These are phyloP conservation scores for Tinamus major DNA, from an alignment of 2,797 vertebrate genomes.

Conservation along the genomic window DNA sequence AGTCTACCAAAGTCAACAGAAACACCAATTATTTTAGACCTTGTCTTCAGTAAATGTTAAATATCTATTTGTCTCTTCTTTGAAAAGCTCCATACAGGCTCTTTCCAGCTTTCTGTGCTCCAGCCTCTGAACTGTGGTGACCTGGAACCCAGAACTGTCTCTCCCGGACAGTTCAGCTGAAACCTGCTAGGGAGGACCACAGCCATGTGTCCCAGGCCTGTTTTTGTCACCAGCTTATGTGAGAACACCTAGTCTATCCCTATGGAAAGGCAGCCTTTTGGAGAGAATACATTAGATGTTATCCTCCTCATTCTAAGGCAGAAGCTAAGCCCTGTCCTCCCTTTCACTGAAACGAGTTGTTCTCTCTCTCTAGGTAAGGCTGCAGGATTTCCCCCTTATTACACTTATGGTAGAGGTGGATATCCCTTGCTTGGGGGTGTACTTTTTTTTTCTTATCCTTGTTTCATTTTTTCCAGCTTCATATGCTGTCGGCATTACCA, in stretches of 20 bases:
- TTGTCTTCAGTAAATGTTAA: neutral
- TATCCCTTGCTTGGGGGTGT: neutral
- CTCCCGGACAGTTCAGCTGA: neutral
- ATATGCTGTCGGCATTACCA: neutral
- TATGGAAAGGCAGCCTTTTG: neutral
- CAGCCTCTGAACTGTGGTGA: neutral
- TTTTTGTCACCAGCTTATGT: neutral
- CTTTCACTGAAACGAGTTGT: fast-evolving
- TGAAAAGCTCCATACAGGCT: neutral
- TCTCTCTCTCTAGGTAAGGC: neutral
- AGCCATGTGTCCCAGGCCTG: neutral
- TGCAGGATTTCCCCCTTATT: neutral
- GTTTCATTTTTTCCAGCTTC: neutral
- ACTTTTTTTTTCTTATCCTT: neutral
- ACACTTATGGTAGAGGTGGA: neutral
- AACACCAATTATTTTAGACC: neutral
- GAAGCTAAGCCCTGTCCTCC: neutral
- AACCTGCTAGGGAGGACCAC: neutral
- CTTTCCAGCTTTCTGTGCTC: neutral
- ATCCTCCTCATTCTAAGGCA: neutral
- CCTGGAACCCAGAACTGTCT: neutral
- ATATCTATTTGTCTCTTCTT: neutral
- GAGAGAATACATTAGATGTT: neutral
- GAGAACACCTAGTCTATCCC: neutral
- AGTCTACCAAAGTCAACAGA: neutral